Conservation (phyloP, 1,140 invertebrate species). For the Lepidurus arcticus region DNA sequence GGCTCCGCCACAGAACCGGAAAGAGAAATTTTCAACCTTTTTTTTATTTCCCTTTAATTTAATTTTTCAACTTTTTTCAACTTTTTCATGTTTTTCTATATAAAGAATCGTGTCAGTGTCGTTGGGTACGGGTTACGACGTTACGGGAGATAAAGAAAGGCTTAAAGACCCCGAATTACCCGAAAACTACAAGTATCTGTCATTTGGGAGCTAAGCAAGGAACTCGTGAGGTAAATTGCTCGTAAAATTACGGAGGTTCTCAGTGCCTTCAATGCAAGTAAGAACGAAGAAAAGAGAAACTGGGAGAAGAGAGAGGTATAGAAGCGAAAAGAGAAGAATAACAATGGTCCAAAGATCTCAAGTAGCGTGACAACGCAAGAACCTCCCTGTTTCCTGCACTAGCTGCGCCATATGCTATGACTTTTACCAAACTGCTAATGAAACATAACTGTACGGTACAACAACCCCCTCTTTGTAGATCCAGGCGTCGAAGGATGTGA, state of each 20-base stretch:
- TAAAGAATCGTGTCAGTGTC: not conserved
- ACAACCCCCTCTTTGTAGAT: too few species aligned
- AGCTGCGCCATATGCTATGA: not conserved
- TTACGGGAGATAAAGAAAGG: too few species aligned
- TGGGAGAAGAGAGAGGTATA: not conserved
- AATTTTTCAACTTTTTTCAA: not conserved
- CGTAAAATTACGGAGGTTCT: not conserved
- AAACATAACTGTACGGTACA: not conserved
- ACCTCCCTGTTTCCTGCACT: constrained; percentile 17
- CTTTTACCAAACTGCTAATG: not conserved
- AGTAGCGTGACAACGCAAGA: constrained; percentile 18
- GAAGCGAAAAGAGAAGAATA: not conserved
- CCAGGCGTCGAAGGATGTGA: too few species aligned
- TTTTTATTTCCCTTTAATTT: not conserved
- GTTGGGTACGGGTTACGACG: too few species aligned
- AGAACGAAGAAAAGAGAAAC: not conserved
- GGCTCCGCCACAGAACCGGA: not conserved
- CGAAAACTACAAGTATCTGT: not conserved
- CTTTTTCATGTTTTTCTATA: not conserved
- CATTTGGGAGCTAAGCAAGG: not conserved
- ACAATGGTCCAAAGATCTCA: constrained; percentile 10
- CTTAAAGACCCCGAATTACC: too few species aligned
- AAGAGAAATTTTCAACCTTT: not conserved
- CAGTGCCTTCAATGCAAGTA: not conserved
- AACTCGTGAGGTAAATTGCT: constrained; percentile 1